A percentile compares a stretch with the other conserved stretches of the same genome.
phyloP scores from a whole-genome alignment of 2,888 invertebrate species.

The Pollenia amentaria region DNA sequence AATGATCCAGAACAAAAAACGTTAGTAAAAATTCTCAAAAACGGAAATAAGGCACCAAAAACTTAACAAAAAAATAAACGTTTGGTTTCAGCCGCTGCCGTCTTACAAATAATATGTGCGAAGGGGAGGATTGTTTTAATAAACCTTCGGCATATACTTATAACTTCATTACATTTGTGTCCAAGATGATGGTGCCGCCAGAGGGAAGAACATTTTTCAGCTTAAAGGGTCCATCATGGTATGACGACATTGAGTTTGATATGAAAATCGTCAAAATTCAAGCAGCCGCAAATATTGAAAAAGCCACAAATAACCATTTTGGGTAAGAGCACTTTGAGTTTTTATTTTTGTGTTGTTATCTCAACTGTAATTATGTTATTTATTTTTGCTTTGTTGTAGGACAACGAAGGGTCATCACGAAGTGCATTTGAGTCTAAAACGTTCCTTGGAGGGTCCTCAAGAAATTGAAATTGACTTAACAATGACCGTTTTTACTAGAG shows the following conservation, averaged over 20 bases:
- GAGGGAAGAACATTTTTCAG: slow-evolving; percentile 90
- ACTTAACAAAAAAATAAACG: too few species aligned
- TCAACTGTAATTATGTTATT: not conserved
- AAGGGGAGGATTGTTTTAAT: slow-evolving; percentile 89
- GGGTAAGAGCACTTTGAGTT: slow-evolving; percentile 83
- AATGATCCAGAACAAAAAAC: slow-evolving; percentile 91
- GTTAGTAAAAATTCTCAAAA: slow-evolving; percentile 86
- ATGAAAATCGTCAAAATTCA: slow-evolving; percentile 89
- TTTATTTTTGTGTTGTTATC: not conserved
- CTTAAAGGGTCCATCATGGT: slow-evolving; percentile 92
- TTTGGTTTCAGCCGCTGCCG: slow-evolving; percentile 90
- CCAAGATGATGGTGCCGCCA: slow-evolving; percentile 90
- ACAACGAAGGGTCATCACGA: slow-evolving; percentile 87
- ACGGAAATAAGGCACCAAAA: too few species aligned
- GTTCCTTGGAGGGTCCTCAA: slow-evolving; percentile 93
- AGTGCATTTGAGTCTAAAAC: slow-evolving; percentile 90
- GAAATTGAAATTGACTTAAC: slow-evolving; percentile 94
- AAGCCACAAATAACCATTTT: slow-evolving; percentile 87
- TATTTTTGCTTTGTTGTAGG: slow-evolving; percentile 81
- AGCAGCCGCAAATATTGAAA: slow-evolving; percentile 87
- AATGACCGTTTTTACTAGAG: slow-evolving; percentile 92
- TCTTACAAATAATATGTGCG: slow-evolving; percentile 89
- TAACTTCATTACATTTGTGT: slow-evolving; percentile 96
- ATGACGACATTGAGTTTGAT: slow-evolving; percentile 90
- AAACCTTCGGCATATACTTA: slow-evolving; percentile 95